Evolutionary conservation across 1,140 invertebrate genomes (phyloP).

Genomic region (Olivierus martensii): DNA sequence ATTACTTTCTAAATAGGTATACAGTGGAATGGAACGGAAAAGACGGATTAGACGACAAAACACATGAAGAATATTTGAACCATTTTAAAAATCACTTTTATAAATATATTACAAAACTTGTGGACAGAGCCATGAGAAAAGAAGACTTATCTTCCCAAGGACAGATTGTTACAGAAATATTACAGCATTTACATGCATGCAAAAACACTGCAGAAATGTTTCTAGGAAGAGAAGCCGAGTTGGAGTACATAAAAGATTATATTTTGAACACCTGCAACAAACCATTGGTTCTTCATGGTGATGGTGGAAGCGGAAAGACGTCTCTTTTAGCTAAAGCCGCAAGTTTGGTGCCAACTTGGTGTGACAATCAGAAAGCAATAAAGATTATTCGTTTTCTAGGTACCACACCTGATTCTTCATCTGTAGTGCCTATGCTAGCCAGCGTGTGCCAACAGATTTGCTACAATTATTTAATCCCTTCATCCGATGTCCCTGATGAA

Average conservation of each 20-base stretch:
- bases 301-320: constrained; percentile 95
- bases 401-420: constrained; percentile 91
- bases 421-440: constrained; percentile 81
- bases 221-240: constrained; percentile 77
- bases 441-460: constrained; percentile 84
- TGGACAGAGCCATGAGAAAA: constrained; percentile 86
- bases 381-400: constrained; percentile 86
- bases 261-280: constrained; percentile 69
- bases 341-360: constrained; percentile 41
- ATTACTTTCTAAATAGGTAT: constrained; percentile 46
- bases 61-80: constrained; percentile 85
- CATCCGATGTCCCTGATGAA: constrained; percentile 90
- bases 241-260: constrained; percentile 67
- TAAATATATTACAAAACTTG: constrained; percentile 79
- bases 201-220: constrained; percentile 94
- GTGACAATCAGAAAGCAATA: constrained; percentile 47
- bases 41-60: constrained; percentile 82
- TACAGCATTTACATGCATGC: constrained; percentile 92
- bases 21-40: constrained; percentile 94
- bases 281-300: constrained; percentile 85
- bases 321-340: constrained; percentile 87
- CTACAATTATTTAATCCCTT: constrained; percentile 83
- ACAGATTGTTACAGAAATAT: constrained; percentile 85
- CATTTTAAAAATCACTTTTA: constrained; percentile 94
- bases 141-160: constrained; percentile 87